phyloP scores from a whole-genome alignment of 2,113 vertebrate genomes.

The Zosterops lateralis region DNA sequence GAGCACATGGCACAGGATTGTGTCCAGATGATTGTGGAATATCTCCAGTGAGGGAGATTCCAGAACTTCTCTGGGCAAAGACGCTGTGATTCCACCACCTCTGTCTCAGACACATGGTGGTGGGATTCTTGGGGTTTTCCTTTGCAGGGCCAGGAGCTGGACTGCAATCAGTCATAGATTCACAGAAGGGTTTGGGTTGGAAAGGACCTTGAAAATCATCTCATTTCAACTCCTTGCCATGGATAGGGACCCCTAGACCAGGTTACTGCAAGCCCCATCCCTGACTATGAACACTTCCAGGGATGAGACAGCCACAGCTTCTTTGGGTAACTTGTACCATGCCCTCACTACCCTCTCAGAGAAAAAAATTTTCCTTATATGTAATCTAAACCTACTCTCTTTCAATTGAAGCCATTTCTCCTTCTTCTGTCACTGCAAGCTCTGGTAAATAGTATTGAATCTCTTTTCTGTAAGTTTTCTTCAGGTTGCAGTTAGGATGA shows the following conservation, averaged over 20 bases:
- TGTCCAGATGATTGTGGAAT: background rate
- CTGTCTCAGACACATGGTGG: background rate
- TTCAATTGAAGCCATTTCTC: background rate
- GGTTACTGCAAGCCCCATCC: background rate
- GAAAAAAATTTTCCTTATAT: background rate
- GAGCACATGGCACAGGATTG: background rate
- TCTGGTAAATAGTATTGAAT: background rate
- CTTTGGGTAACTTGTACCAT: background rate
- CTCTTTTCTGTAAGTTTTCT: background rate
- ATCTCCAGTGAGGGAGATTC: background rate
- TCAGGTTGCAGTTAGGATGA: background rate
- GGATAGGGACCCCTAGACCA: background rate
- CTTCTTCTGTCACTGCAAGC: background rate
- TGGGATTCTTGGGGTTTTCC: background rate
- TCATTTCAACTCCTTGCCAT: background rate
- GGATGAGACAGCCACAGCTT: background rate
- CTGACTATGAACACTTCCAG: background rate
- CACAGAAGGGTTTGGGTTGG: background rate
- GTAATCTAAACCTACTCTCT: background rate
- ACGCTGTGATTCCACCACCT: background rate
- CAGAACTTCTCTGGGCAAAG: background rate
- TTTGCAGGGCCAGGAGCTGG: background rate
- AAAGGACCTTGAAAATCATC: background rate
- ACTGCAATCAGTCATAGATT: background rate
- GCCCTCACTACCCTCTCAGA: background rate